Evolutionary conservation across 2,888 invertebrate genomes (phyloP), one percentile per base, ranked within the genome.

Genomic region (Harpagoxenus sublaevis): DNA sequence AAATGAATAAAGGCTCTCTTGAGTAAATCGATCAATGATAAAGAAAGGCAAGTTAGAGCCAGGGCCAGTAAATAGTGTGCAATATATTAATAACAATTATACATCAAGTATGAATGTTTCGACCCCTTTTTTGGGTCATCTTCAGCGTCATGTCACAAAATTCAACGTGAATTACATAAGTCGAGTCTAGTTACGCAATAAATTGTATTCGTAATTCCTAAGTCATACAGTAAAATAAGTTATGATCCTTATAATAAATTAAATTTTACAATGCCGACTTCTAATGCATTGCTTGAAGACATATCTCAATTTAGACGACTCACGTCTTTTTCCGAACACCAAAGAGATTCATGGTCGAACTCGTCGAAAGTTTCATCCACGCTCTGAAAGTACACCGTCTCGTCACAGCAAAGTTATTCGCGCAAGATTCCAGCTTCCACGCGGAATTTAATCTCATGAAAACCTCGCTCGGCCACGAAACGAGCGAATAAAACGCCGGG

Each of bases 361-460:
- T 48, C 48, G 79, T 57, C 60, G 71, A 79, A 79, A 79, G 71
- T 79, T 79, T 79, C 60, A 79, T 79, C 60, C 79, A 39, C 28
- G 48, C 60, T 79, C 60, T 70, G 28, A 10, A n/a, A 60, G 71
- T 71, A 71, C 28, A 60, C 28, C 48, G 39, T 39, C 75, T 83
- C 77, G 83, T 83, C 77, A 73, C 83, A 57, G 51, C 51, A 28
- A 82, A 84, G 79, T 79, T 79, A 79, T 79, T 79, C 71, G 79
- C 79, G 79, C 79, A 74, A 83, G 73, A 74, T 82, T 78, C 68
- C 84, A 79, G 79, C 84, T 87, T 79, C 77, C 79, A 83, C 78
- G 12, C 70, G 90, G 90, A 90, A 90, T 90, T 90, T 89, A 90
- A 90, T 90, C 90, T 90, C 89, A 89, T 89, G 90, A 88, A 89